phyloP scores from a whole-genome alignment of 2,888 invertebrate species.

The Kuschelorhynchus macadamiae region DNA sequence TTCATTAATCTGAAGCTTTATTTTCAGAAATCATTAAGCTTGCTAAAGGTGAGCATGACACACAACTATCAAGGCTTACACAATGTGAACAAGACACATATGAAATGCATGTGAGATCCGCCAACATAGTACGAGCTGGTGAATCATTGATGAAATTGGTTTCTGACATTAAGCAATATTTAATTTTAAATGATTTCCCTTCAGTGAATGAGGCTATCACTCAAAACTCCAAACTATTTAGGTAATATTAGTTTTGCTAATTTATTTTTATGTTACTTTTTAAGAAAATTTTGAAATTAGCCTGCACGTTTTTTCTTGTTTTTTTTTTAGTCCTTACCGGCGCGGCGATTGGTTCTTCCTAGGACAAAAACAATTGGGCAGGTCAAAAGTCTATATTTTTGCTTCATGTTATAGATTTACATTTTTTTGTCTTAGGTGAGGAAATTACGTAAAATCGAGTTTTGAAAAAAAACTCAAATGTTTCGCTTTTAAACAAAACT shows the following conservation, averaged over 20 bases:
- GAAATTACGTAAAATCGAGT: too few relatives aligned
- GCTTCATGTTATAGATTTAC: too few relatives aligned
- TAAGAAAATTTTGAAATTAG: too few relatives aligned
- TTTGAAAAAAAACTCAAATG: too few relatives aligned
- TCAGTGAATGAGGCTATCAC: constrained; percentile 97
- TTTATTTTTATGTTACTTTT: too few relatives aligned
- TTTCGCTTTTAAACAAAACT: too few relatives aligned
- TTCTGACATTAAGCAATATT: constrained; percentile 97
- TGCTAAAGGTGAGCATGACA: constrained; percentile 91
- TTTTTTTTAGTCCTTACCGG: too few relatives aligned
- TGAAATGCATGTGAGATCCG: constrained; percentile 97
- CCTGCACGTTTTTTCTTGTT: too few relatives aligned
- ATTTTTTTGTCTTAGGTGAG: too few relatives aligned
- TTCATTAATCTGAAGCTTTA: neutral
- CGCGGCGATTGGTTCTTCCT: too few relatives aligned
- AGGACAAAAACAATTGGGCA: too few relatives aligned
- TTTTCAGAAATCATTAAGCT: constrained; percentile 88
- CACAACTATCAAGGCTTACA: constrained; percentile 89
- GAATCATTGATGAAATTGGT: constrained; percentile 98
- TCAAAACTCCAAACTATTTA: constrained; percentile 90
- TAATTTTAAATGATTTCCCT: constrained; percentile 98
- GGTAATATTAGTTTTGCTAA: constrained; percentile 62
- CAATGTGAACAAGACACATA: constrained; percentile 96
- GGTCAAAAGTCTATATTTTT: too few relatives aligned
- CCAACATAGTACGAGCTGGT: constrained; percentile 96